Conservation (phyloP, 1,140 invertebrate genomes). For the Diabrotica virgifera region DNA sequence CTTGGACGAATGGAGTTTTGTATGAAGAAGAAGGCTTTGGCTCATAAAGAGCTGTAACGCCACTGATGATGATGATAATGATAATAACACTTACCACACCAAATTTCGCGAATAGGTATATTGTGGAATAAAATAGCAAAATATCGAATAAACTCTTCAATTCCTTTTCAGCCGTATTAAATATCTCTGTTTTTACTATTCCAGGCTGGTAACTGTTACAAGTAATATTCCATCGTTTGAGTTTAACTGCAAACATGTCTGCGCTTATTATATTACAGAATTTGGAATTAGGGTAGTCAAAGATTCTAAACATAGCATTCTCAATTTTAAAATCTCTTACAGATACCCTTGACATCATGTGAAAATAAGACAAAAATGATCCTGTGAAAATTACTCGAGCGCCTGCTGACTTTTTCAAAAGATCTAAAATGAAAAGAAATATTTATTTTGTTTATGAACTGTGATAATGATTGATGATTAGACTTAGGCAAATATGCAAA, state of each 20-base stretch:
- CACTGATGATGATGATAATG: no score
- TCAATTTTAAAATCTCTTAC: neutral
- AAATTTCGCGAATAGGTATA: neutral
- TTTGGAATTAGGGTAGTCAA: conserved; percentile 10
- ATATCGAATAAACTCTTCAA: neutral
- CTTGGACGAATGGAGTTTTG: no score
- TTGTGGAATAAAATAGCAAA: neutral
- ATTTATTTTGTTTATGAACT: neutral
- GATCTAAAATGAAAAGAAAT: neutral
- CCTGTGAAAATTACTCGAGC: conserved; percentile 10
- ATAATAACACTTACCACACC: neutral
- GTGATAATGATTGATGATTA: neutral
- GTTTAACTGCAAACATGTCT: conserved; percentile 9
- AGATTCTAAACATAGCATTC: neutral
- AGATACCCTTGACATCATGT: neutral
- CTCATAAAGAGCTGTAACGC: no score
- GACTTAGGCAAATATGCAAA: no score
- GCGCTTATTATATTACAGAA: neutral
- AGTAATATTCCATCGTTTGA: conserved; percentile 8
- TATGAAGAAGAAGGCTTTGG: no score
- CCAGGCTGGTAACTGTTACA: conserved; percentile 10
- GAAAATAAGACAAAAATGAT: conserved; percentile 8
- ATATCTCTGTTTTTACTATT: conserved; percentile 3
- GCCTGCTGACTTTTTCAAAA: conserved; percentile 11
- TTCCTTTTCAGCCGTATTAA: neutral